These are phyloP conservation scores for Maccullochella peelii DNA, from an alignment of 2,113 vertebrate genomes.

Conservation along the genomic window DNA sequence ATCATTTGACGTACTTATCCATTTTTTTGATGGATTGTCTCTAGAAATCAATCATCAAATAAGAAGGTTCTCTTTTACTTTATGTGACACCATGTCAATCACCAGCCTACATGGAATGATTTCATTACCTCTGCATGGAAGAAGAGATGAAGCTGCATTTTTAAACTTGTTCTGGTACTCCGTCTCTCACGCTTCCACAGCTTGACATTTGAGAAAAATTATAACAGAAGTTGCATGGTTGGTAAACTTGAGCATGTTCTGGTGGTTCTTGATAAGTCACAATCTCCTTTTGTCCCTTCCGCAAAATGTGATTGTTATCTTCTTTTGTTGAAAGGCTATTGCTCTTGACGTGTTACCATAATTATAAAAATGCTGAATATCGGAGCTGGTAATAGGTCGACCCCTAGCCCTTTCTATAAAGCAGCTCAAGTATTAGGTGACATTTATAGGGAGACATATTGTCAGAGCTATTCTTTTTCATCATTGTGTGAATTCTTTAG, in stretches of 20 bases:
- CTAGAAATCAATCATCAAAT: background rate
- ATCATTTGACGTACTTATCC: background rate
- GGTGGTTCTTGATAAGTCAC: background rate
- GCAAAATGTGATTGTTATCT: too few relatives aligned
- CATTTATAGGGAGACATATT: slow-evolving; percentile 11
- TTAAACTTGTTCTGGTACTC: background rate
- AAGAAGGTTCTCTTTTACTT: background rate
- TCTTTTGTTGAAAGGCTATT: too few relatives aligned
- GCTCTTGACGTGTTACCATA: too few relatives aligned
- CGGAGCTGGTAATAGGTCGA: too few relatives aligned
- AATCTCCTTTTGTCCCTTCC: background rate
- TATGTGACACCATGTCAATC: background rate
- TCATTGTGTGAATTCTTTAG: background rate
- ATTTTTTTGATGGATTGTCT: too few relatives aligned
- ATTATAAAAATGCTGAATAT: too few relatives aligned
- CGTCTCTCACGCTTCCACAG: background rate
- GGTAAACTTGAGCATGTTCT: background rate
- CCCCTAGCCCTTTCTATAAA: background rate
- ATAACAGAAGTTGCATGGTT: background rate
- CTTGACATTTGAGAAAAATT: too few relatives aligned
- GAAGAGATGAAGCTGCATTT: background rate
- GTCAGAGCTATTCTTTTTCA: background rate
- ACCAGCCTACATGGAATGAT: background rate
- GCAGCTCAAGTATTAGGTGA: background rate
- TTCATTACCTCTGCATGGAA: too few relatives aligned